Percentiles rank a stretch among this genome's conserved stretches.
These are phyloP conservation scores for Muscina levida DNA, from an alignment of 2,888 invertebrate species.

Conservation along the genomic window DNA sequence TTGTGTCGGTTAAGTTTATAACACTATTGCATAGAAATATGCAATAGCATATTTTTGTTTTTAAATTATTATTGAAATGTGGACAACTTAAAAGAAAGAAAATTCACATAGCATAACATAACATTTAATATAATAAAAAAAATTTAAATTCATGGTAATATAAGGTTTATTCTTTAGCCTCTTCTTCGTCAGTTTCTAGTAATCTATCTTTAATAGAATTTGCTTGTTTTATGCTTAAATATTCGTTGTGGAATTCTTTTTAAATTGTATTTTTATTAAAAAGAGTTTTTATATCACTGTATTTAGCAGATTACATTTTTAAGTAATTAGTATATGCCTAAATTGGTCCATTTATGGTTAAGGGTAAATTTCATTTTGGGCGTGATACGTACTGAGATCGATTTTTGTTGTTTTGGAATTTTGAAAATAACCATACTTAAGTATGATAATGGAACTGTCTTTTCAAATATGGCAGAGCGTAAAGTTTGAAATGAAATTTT, in stretches of 20 bases:
- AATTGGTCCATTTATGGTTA: conserved; percentile 26
- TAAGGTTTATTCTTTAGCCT: conserved; percentile 3
- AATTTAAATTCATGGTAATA: too few relatives aligned
- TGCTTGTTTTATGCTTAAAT: conserved; percentile 19
- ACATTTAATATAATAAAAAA: too few relatives aligned
- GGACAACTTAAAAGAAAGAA: too few relatives aligned
- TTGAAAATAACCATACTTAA: conserved; percentile 32
- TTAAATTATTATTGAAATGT: too few relatives aligned
- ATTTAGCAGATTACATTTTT: conserved; percentile 17
- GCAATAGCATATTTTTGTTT: too few relatives aligned
- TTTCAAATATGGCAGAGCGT: conserved; percentile 27
- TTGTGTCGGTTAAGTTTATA: too few relatives aligned
- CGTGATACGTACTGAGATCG: conserved; percentile 31
- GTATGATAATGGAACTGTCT: background rate
- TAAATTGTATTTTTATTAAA: conserved; percentile 7
- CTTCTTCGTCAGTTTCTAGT: conserved; percentile 26
- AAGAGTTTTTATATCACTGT: background rate
- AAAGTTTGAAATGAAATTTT: background rate
- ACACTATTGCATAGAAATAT: too few relatives aligned
- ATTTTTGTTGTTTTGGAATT: conserved; percentile 18
- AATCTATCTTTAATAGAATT: conserved; percentile 21
- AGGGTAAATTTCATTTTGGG: conserved; percentile 32
- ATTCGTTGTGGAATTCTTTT: conserved; percentile 19
- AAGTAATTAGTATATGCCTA: background rate
- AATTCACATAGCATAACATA: too few relatives aligned